Evolutionary conservation across 2,888 invertebrate species (phyloP).

Genomic region (Ochropleura leucogaster): DNA sequence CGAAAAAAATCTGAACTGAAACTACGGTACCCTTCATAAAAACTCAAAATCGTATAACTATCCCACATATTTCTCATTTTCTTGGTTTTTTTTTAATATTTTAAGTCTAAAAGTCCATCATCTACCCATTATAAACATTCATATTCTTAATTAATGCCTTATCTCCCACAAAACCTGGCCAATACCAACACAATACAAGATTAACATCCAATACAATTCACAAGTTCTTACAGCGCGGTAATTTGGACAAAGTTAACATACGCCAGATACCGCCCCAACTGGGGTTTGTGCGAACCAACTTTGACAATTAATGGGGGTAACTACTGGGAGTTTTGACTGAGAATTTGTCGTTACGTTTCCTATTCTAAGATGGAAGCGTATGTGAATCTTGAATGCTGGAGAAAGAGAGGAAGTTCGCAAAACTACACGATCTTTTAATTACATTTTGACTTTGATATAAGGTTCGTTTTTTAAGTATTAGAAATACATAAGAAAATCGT

Average conservation of each 20-base stretch:
- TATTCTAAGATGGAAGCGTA: slow-evolving; percentile 30
- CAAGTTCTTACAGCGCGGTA: slow-evolving; percentile 65
- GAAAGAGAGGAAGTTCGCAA: slow-evolving; percentile 15
- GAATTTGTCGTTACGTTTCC: slow-evolving; percentile 77
- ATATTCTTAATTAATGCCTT: neutral
- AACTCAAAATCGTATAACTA: neutral
- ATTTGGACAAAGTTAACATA: slow-evolving; percentile 74
- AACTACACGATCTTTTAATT: slow-evolving; percentile 16
- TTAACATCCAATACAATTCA: slow-evolving; percentile 61
- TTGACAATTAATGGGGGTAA: slow-evolving; percentile 81
- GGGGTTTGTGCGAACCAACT: slow-evolving; percentile 71
- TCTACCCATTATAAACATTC: neutral
- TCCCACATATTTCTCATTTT: neutral
- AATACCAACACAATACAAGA: slow-evolving; percentile 55
- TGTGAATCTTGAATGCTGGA: slow-evolving; percentile 13
- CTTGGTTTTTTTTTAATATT: neutral
- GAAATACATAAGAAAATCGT: neutral
- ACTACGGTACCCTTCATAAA: too few species aligned
- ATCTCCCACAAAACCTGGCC: slow-evolving; percentile 22
- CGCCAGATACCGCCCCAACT: slow-evolving; percentile 72
- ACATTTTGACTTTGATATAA: neutral
- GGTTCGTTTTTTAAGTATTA: neutral
- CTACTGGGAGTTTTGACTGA: slow-evolving; percentile 75
- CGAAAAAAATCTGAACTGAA: too few species aligned
- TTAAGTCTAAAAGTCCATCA: neutral